A percentile compares a stretch with the other conserved stretches of the same genome.
Evolutionary conservation across 2,888 invertebrate genomes (phyloP).

Genomic region (Sepioteuthis lessoniana): DNA sequence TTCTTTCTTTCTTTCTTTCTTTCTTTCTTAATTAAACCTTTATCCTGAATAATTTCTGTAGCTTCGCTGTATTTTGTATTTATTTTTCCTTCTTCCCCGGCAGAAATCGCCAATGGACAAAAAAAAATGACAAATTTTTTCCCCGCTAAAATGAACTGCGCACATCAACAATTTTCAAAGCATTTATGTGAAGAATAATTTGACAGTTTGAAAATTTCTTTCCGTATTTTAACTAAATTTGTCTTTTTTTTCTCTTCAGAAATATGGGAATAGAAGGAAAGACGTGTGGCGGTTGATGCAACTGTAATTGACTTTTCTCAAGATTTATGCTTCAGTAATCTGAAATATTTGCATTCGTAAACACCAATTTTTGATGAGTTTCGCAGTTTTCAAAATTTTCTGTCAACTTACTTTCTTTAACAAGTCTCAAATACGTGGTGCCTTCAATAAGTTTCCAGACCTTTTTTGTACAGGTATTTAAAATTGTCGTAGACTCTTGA

Average conservation of each 20-base stretch:
- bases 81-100: background rate
- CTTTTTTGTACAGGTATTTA: too few relatives aligned
- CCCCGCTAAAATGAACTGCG: background rate
- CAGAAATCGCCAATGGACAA: background rate
- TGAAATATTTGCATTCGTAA: background rate
- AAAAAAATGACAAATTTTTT: too few relatives aligned
- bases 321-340: background rate
- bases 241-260: background rate
- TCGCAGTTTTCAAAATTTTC: background rate
- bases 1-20: background rate
- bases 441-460: too few relatives aligned
- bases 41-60: background rate
- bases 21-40: background rate
- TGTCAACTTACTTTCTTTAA: background rate
- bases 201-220: constrained; percentile 10
- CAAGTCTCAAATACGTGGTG: background rate
- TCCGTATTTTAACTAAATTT: background rate
- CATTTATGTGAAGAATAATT: background rate
- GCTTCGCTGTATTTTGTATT: background rate
- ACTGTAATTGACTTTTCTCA: background rate
- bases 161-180: background rate
- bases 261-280: background rate
- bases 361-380: background rate
- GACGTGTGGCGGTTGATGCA: background rate
- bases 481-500: too few relatives aligned